Base-by-base conservation (phyloP, 2,113 vertebrate species). In the Paramormyrops kingsleyae region DNA sequence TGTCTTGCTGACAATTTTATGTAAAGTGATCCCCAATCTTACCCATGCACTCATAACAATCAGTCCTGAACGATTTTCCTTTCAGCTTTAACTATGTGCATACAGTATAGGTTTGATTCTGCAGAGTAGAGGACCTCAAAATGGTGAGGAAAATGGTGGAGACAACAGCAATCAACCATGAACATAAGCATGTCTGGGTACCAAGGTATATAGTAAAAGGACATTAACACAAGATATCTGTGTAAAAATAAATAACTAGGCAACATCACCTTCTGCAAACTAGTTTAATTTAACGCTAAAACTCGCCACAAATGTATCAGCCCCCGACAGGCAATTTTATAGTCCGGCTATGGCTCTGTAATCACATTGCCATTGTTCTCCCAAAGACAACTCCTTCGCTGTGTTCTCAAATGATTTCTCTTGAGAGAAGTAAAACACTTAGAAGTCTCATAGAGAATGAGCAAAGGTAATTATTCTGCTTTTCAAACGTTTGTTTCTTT, bases 241-340 rank as follows among this genome's bases (percentile, higher is more conserved):
- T 13, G 24, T 84, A 27, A 84, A 84, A 88, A 92, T 93, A 66
- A 66, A 89, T 83, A 91, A 92, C 92, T 90, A 91, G 92, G 93
- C 91, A 91, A 92, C 92, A 92, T 94, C 93, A 91, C 90, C 92
- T 90, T 91, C 52, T 87, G 90, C 91, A 89, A 93, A 93, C 94
- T 93, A 95, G 94, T 95, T 95, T 91, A 96, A 95, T 95, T 94
- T 94, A 77, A 91, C 90, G 87, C 88, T 88, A 89, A 47, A 87
- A 92, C 92, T 93, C 94, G 92, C 91, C 95, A 94, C 91, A 95
- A 94, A 94, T 93, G 92, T 89, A 93, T 94, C 94, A 93, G 94
- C 92, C 94, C 94, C 94, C 94, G 94, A 95, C 94, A 94, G 94
- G 94, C 85, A 87, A 94, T 95, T 95, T 94, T 93, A 94, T 93